A percentile compares a stretch with the other conserved stretches of the same genome.
These are phyloP conservation scores for Eubasilissa regina DNA, from an alignment of 1,140 invertebrate genomes.

Conservation along the genomic window DNA sequence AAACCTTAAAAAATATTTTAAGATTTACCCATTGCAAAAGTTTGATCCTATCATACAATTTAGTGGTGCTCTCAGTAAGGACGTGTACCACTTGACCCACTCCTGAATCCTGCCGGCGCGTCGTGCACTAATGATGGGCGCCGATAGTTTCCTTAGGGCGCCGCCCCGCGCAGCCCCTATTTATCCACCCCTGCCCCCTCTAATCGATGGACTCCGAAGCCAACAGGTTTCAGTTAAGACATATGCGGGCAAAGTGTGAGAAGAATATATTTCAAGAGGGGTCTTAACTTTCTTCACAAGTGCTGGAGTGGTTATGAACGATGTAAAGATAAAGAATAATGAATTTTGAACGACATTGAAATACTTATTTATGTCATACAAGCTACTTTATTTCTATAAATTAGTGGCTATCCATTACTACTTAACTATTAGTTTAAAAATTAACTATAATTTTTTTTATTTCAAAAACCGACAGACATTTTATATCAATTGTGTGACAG, in stretches of 20 bases:
- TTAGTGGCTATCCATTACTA: too few species aligned
- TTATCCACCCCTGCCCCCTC: neutral
- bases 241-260: constrained; percentile 18
- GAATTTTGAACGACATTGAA: too few species aligned
- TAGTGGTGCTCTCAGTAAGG: constrained; percentile 29
- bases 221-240: constrained; percentile 57
- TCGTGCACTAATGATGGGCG: constrained; percentile 52
- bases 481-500: too few species aligned
- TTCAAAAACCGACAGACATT: too few species aligned
- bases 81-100: constrained; percentile 33
- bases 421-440: too few species aligned
- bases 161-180: constrained; percentile 15
- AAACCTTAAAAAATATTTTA: neutral
- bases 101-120: neutral
- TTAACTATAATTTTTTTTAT: too few species aligned
- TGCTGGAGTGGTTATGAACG: too few species aligned
- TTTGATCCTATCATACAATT: constrained; percentile 13
- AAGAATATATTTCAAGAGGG: neutral
- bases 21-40: neutral
- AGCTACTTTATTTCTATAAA: too few species aligned
- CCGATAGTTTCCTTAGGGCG: constrained; percentile 53
- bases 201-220: constrained; percentile 56
- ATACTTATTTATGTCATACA: too few species aligned
- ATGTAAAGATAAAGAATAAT: too few species aligned
- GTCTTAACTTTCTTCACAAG: too few species aligned